Percentiles rank a stretch among this genome's conserved stretches.
Conservation (phyloP, 2,113 vertebrate species). For the Lepidothrix coronata region DNA sequence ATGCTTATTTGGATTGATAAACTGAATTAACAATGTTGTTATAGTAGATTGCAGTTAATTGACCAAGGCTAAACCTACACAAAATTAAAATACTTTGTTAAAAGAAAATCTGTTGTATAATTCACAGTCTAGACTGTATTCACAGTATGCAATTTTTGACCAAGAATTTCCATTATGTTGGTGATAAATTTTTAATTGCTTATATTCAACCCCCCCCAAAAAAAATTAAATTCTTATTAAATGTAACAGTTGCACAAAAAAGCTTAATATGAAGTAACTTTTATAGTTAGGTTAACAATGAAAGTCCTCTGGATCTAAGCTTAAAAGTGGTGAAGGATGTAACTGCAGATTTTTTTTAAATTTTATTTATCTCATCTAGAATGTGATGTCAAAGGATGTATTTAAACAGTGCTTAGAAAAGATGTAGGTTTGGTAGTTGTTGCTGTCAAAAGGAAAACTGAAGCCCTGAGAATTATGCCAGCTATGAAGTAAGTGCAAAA, state of each 20-base stretch:
- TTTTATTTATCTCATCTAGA: background rate
- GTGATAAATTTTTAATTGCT: background rate
- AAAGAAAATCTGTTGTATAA: background rate
- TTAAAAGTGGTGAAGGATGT: background rate
- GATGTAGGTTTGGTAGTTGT: background rate
- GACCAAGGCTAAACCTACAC: background rate
- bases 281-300: background rate
- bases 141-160: background rate
- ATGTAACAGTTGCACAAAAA: background rate
- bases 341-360: background rate
- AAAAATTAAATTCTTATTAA: background rate
- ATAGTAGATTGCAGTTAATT: background rate
- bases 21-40: background rate
- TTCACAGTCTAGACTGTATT: background rate
- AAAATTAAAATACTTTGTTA: background rate
- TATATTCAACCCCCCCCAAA: background rate
- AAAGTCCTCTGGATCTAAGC: background rate
- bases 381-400: background rate
- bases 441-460: background rate
- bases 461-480: background rate
- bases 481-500: background rate
- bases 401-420: background rate
- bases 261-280: background rate
- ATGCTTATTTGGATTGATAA: background rate
- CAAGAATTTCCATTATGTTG: background rate